These are phyloP conservation scores for Meandrina meandrites DNA, from an alignment of 92 coral and sea anemone species.

Conservation along the genomic window DNA sequence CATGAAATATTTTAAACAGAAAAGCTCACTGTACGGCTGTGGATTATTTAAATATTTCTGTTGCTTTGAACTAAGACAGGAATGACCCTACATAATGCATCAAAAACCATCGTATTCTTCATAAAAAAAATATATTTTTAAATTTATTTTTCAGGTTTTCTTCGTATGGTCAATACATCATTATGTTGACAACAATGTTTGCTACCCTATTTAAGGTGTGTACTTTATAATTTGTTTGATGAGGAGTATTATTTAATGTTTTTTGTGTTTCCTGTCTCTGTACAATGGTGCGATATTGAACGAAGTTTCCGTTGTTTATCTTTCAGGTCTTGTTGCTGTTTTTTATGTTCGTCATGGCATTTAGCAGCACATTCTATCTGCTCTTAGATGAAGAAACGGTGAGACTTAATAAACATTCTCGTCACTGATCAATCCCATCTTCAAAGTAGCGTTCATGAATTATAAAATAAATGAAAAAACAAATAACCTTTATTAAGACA, in stretches of 20 bases:
- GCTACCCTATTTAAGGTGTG: conserved; percentile 66
- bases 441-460: no score
- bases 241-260: no score
- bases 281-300: no score
- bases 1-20: no score
- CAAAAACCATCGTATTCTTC: background rate
- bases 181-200: conserved; percentile 73
- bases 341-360: conserved; percentile 72
- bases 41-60: background rate
- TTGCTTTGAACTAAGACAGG: no score
- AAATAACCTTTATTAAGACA: no score
- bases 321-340: conserved; percentile 65
- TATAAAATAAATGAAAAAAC: no score
- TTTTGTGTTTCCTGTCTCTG: no score
- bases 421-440: no score
- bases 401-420: background rate
- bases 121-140: no score
- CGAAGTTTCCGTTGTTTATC: background rate
- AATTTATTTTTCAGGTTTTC: conserved; percentile 17
- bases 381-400: conserved; percentile 55
- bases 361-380: conserved; percentile 68
- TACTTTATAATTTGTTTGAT: background rate
- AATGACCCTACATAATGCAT: no score
- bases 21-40: no score
- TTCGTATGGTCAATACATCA: conserved; percentile 66